Percentiles rank a stretch among this genome's conserved stretches.
phyloP scores from a whole-genome alignment of 2,888 invertebrate genomes.

The Drosophila setosimentum region DNA sequence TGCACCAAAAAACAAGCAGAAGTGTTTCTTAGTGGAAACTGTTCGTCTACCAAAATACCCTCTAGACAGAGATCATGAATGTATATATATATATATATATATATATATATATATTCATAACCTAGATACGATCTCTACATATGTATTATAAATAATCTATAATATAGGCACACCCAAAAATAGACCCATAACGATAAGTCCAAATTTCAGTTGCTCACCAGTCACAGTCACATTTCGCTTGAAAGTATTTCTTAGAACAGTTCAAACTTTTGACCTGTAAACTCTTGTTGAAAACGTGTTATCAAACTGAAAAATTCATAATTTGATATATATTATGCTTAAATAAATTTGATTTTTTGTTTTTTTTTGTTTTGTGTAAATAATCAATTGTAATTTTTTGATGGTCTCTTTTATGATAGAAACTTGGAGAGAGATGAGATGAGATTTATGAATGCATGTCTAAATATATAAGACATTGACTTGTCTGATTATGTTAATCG shows the following conservation, averaged over 20 bases:
- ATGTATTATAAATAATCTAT: neutral
- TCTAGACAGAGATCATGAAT: neutral
- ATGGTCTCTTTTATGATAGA: neutral
- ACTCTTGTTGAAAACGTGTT: neutral
- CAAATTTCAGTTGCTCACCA: neutral
- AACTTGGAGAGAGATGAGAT: neutral
- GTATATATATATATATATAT: neutral
- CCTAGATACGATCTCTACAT: neutral
- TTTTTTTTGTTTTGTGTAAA: neutral
- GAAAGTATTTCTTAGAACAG: neutral
- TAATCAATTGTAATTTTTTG: neutral
- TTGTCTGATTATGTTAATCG: neutral
- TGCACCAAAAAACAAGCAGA: constrained; percentile 14
- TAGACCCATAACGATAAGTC: neutral
- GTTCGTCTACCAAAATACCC: neutral
- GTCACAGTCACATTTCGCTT: too few relatives aligned
- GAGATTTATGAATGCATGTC: neutral
- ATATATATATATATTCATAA: neutral
- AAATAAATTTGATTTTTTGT: neutral
- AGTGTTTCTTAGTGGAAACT: neutral
- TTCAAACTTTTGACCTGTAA: neutral
- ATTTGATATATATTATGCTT: neutral
- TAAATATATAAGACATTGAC: neutral
- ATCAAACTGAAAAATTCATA: neutral
- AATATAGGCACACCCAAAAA: neutral